Conservation (phyloP, 2,888 invertebrate genomes). For the Agrotis clavis region DNA sequence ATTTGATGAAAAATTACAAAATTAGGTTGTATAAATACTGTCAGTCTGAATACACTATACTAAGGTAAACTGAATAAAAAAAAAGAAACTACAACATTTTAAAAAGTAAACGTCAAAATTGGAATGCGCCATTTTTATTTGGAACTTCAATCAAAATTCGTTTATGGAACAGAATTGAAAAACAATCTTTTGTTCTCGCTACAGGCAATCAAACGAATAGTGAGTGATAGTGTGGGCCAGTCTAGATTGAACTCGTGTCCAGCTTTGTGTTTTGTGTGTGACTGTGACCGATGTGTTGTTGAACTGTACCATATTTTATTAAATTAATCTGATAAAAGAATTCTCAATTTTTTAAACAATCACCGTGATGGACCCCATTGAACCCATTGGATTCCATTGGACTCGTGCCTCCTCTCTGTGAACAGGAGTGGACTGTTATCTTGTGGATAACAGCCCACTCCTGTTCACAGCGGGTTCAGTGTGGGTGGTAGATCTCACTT, state of each 20-base stretch:
- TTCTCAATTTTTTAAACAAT: no score
- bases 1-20: not conserved
- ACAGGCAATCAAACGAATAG: slow-evolving; percentile 37
- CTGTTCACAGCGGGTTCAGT: no score
- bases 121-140: slow-evolving; percentile 17
- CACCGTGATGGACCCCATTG: not conserved
- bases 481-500: no score
- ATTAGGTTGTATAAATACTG: not conserved
- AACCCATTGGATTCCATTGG: no score
- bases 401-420: no score
- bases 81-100: not conserved
- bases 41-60: not conserved
- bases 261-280: slow-evolving; percentile 1
- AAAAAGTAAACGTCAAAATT: not conserved
- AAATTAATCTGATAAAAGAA: no score
- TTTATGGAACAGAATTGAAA: slow-evolving; percentile 38
- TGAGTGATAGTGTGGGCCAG: slow-evolving; percentile 17
- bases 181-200: slow-evolving; percentile 32
- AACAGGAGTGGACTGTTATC: no score
- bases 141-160: slow-evolving; percentile 45
- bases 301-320: not conserved
- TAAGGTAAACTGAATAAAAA: not conserved
- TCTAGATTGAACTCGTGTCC: slow-evolving; percentile 24
- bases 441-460: no score
- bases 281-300: not conserved